Conservation (phyloP, 2,888 invertebrate genomes). For the Heteromurus nitidus region DNA sequence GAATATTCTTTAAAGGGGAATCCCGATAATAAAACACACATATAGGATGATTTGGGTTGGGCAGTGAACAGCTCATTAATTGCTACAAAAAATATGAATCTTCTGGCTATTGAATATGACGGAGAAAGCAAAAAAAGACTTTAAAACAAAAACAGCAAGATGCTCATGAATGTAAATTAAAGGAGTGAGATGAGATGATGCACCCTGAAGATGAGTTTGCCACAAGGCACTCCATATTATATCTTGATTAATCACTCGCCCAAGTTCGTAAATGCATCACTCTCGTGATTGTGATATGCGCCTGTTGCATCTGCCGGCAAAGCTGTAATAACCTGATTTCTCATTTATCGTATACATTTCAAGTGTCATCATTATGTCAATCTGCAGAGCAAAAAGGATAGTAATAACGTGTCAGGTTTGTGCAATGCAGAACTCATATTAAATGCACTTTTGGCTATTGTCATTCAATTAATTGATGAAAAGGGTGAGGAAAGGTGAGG, state of each 20-base stretch:
- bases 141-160: too few species aligned
- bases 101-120: too few species aligned
- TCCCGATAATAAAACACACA: too few species aligned
- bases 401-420: slow-evolving; percentile 26
- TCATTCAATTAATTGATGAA: slow-evolving; percentile 45
- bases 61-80: too few species aligned
- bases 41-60: too few species aligned
- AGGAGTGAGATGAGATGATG: not conserved
- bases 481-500: slow-evolving; percentile 37
- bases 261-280: not conserved
- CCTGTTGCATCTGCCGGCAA: not conserved
- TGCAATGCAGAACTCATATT: not conserved
- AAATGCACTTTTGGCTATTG: slow-evolving; percentile 19
- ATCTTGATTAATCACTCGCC: not conserved
- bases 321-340: slow-evolving; percentile 5
- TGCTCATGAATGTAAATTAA: too few species aligned
- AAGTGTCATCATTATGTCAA: slow-evolving; percentile 45
- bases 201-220: too few species aligned
- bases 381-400: slow-evolving; percentile 21
- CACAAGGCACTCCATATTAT: not conserved
- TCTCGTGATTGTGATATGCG: not conserved
- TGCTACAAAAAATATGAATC: too few species aligned
- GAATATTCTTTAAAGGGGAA: too few species aligned
- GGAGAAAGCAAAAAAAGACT: too few species aligned
- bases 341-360: not conserved